Evolutionary conservation across 2,888 invertebrate genomes (phyloP).

Genomic region (Lepidonotus clava): DNA sequence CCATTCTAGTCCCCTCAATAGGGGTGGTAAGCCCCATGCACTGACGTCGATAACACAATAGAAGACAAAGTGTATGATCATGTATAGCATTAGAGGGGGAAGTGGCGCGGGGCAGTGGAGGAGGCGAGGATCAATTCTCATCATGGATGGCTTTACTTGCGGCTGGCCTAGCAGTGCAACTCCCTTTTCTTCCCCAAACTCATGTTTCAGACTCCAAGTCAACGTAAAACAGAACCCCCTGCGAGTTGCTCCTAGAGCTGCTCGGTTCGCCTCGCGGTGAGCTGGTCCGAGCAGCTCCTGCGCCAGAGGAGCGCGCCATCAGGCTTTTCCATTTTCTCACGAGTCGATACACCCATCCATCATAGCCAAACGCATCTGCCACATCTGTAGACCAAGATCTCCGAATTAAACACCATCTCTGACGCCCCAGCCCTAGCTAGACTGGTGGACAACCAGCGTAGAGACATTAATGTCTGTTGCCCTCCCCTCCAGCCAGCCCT

Average conservation of each 20-base stretch:
- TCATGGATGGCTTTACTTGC: slow-evolving; percentile 9
- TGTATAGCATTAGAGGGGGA: slow-evolving; percentile 3
- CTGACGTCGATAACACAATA: slow-evolving; percentile 17
- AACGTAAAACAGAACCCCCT: no score
- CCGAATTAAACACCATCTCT: slow-evolving; percentile 39
- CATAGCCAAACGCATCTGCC: background rate
- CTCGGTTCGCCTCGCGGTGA: no score
- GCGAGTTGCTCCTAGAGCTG: no score
- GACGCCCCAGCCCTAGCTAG: background rate
- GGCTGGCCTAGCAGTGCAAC: no score
- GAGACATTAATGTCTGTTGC: no score
- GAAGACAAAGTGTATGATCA: background rate
- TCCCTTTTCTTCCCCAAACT: no score
- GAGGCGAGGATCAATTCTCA: slow-evolving; percentile 3
- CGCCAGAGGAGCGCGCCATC: background rate
- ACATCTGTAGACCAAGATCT: slow-evolving; percentile 5
- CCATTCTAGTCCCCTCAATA: no score
- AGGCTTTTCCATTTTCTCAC: slow-evolving; percentile 31
- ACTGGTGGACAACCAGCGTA: no score
- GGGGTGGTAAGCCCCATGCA: no score
- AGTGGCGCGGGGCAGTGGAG: background rate
- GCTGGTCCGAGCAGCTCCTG: background rate
- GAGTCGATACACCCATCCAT: slow-evolving; percentile 44
- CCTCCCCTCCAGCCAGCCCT: background rate
- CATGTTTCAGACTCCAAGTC: no score